A percentile compares a stretch with the other conserved stretches of the same genome.
Evolutionary conservation across 2,113 vertebrate species (phyloP).

Genomic region (Atlantisia rogersi): DNA sequence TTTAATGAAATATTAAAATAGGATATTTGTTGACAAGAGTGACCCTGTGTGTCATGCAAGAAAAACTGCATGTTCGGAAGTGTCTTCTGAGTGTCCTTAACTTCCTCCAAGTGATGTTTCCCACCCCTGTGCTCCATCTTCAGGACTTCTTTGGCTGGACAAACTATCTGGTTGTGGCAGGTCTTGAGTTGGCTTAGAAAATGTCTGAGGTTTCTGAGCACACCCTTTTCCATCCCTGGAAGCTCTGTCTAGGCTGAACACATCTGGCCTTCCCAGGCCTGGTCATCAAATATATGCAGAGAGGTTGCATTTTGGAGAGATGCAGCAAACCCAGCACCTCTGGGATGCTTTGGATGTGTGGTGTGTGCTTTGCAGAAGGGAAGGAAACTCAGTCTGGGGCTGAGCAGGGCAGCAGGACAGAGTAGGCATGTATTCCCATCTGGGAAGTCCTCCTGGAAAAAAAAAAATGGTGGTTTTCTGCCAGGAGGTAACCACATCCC

Average conservation of each 20-base stretch:
- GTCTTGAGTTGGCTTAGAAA: neutral
- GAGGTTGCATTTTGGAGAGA: neutral
- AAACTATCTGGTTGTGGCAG: neutral
- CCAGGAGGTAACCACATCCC: neutral
- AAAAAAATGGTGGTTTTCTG: neutral
- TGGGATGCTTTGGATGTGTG: neutral
- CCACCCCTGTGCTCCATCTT: slow-evolving; percentile 1
- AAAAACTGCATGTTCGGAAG: slow-evolving; percentile 23
- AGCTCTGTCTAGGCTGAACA: neutral
- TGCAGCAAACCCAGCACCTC: neutral
- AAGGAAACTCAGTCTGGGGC: neutral
- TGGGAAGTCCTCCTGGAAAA: neutral
- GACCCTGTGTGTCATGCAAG: slow-evolving; percentile 52
- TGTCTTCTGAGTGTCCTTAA: neutral
- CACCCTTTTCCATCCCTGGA: neutral
- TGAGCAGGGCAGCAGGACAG: neutral
- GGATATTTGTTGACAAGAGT: slow-evolving; percentile 57
- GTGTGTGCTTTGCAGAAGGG: neutral
- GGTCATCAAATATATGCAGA: neutral
- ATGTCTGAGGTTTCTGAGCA: slow-evolving; percentile 2
- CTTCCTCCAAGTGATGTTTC: neutral
- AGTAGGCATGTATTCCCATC: accelerated
- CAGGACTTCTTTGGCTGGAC: neutral
- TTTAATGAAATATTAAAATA: slow-evolving; percentile 69
- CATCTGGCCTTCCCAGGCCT: neutral